phyloP scores from a whole-genome alignment of 2,113 vertebrate genomes.

The Gopherus flavomarginatus region DNA sequence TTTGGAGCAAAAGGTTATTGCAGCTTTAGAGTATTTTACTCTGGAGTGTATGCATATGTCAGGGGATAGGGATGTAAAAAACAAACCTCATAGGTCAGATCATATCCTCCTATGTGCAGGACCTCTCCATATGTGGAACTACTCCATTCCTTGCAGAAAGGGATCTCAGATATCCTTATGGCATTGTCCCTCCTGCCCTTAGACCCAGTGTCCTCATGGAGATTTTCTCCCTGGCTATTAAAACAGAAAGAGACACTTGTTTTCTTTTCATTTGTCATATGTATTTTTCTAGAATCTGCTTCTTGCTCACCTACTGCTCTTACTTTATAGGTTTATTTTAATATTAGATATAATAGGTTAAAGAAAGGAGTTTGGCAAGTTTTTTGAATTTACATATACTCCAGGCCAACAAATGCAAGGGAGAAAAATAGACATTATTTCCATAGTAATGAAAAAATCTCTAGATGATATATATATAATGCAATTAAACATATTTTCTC shows the following conservation, averaged over 20 bases:
- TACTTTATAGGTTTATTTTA: not conserved
- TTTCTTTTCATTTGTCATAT: not conserved
- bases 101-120: not conserved
- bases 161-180: not conserved
- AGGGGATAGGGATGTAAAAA: not conserved
- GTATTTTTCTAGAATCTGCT: not conserved
- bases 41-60: not conserved
- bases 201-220: not conserved
- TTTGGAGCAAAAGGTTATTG: not conserved
- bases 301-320: not conserved
- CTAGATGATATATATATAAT: not conserved
- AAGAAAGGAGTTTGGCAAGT: not conserved
- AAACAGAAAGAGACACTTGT: not conserved
- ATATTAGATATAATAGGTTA: not conserved
- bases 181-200: not conserved
- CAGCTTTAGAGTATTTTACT: not conserved
- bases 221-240: not conserved
- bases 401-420: not conserved
- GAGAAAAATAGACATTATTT: not conserved
- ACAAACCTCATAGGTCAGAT: not conserved
- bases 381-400: not conserved
- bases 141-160: not conserved
- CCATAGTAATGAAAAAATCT: not conserved
- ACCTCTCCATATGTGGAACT: fast-evolving
- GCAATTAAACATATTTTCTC: not conserved